phyloP scores from a whole-genome alignment of 2,888 invertebrate genomes.

The Drosophila meridionalis region DNA sequence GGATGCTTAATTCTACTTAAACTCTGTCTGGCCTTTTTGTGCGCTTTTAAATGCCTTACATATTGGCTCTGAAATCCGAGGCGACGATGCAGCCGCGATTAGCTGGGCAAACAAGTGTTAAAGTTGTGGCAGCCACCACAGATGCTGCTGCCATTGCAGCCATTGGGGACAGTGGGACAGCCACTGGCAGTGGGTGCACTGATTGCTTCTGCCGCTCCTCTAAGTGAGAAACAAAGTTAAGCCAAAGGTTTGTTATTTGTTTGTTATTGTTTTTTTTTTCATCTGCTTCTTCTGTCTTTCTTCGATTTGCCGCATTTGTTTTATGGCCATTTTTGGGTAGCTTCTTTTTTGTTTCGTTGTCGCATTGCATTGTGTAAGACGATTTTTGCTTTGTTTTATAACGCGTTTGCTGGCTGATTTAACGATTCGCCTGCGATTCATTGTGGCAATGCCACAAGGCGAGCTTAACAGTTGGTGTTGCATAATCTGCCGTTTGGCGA shows the following conservation, averaged over 20 bases:
- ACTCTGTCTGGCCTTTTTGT: constrained; percentile 58
- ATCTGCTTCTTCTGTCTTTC: constrained; percentile 42
- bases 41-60: constrained; percentile 64
- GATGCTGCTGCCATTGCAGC: constrained; percentile 23
- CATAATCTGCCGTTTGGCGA: constrained; percentile 34
- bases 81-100: constrained; percentile 67
- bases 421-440: constrained; percentile 30
- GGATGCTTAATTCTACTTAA: constrained; percentile 80
- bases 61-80: constrained; percentile 54
- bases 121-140: constrained; percentile 63
- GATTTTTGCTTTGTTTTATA: constrained; percentile 49
- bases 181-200: constrained; percentile 62
- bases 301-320: constrained; percentile 60
- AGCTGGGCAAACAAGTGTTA: constrained; percentile 79
- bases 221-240: constrained; percentile 68
- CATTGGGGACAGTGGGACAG: constrained; percentile 11
- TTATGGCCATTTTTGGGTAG: constrained; percentile 77
- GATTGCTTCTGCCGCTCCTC: constrained; percentile 66
- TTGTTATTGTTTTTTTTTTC: constrained; percentile 19
- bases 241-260: constrained; percentile 25
- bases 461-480: constrained; percentile 38
- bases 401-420: constrained; percentile 39
- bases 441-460: constrained; percentile 35
- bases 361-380: constrained; percentile 65
- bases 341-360: constrained; percentile 63